Evolutionary conservation across 2,888 invertebrate species (phyloP), one percentile per base, ranked within the genome.

Genomic region (Eristalis pertinax): DNA sequence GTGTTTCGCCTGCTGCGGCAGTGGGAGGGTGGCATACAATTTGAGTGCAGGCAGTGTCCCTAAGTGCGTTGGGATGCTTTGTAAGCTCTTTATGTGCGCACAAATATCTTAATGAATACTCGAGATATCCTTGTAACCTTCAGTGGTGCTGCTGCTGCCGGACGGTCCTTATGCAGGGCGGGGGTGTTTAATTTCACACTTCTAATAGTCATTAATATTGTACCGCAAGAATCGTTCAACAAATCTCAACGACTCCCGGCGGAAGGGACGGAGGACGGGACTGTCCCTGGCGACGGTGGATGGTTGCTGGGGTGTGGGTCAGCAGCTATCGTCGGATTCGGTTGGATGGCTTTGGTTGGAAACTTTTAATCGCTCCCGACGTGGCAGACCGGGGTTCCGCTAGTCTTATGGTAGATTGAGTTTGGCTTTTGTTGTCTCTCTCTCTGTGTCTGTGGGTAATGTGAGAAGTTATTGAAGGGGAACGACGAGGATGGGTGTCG

Each of bases 171-270:
- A 22, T 19, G 32, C 38, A 50, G 63, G 26, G 69, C 7, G 32
- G 65, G 64, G 70, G 75, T 72, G 63, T 68, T 76, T 76, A 76
- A 84, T 87, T 83, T 83, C 86, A 79, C 86, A 83, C 86, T 83
- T 75, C 75, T 79, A 83, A 83, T 74, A 72, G 83, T 76, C 83
- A 79, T 87, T 87, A 83, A 83, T 83, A 80, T 79, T 68, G 75
- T 68, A 78, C 70, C 67, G 62, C 41, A 78, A 78, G 58, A 78
- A 73, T 73, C 77, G 74, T 72, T 70, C 24, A 41, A 68, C 50
- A 75, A 75, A 82, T 85, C 73, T 77, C 29, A 76, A 81, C 13
- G 70, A 60, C 29, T 29, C 5, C 29, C 29, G 22, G 24, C 35
- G 19, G 24, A 5, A 19, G 38, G 38, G 35, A 13, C 13, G 22